Conservation (phyloP, 2,888 invertebrate species). For the Pseudococcus viburni region DNA sequence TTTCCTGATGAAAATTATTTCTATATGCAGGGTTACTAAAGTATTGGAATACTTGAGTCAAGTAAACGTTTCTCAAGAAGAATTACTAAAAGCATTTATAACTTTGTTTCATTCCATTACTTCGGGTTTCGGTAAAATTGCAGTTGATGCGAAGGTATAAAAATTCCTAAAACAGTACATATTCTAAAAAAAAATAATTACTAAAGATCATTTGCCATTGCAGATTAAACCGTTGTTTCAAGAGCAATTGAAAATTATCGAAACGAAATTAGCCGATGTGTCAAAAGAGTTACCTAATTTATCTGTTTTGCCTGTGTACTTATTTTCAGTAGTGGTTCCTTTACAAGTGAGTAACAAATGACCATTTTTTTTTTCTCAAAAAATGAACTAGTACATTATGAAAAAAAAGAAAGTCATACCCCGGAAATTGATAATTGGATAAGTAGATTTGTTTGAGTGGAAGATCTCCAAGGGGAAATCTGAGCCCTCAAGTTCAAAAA, state of each 20-base stretch:
- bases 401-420: too few relatives aligned
- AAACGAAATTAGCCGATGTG: conserved; percentile 71
- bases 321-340: conserved; percentile 70
- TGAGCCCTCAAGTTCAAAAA: too few relatives aligned
- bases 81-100: conserved; percentile 74
- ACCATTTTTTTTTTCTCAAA: too few relatives aligned
- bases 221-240: conserved; percentile 76
- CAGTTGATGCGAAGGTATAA: conserved; percentile 74
- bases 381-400: too few relatives aligned
- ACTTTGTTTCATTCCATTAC: conserved; percentile 76
- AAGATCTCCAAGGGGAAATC: too few relatives aligned
- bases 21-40: conserved; percentile 74
- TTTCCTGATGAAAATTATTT: background rate
- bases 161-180: background rate
- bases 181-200: conserved; percentile 53
- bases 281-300: conserved; percentile 68
- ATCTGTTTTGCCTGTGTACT: conserved; percentile 69
- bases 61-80: conserved; percentile 74
- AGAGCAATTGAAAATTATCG: conserved; percentile 76
- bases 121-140: conserved; percentile 78
- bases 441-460: too few relatives aligned
- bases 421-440: too few relatives aligned
- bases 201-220: background rate
- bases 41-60: conserved; percentile 75
- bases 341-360: conserved; percentile 68